phyloP scores from a whole-genome alignment of 2,888 invertebrate genomes.

The Plemyria rubiginata region DNA sequence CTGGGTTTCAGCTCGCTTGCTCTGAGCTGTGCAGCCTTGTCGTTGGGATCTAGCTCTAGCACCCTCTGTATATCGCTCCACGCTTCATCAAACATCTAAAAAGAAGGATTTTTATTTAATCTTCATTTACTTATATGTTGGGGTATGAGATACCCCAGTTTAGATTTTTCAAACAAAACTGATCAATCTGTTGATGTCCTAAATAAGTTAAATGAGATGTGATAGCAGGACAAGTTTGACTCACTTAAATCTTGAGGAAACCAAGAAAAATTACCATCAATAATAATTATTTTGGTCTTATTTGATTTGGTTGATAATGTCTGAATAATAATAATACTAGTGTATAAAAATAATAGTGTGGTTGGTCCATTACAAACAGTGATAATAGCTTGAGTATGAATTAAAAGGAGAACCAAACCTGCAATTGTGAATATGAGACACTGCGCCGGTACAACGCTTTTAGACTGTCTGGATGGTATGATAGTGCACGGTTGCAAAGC shows the following conservation, averaged over 20 bases:
- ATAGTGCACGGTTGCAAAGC: conserved; percentile 91
- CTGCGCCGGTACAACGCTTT: conserved; percentile 96
- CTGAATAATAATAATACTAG: no score
- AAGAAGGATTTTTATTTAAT: neutral
- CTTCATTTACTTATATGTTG: neutral
- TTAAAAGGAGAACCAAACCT: conserved; percentile 37
- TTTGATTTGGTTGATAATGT: no score
- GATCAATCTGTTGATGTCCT: no score
- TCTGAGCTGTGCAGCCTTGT: conserved; percentile 86
- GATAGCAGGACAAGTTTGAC: no score
- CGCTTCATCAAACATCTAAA: conserved; percentile 87
- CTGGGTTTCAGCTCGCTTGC: conserved; percentile 82
- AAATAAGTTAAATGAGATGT: no score
- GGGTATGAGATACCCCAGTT: neutral
- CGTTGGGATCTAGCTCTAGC: conserved; percentile 86
- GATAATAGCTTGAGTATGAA: no score
- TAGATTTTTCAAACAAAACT: neutral
- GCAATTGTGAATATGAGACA: conserved; percentile 87
- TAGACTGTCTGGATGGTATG: conserved; percentile 89
- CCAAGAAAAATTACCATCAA: no score
- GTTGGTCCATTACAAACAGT: no score
- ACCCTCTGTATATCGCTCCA: conserved; percentile 83
- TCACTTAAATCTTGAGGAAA: no score
- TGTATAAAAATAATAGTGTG: no score
- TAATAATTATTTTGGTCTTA: no score